Evolutionary conservation across 1,140 invertebrate genomes (phyloP).

Genomic region (Drosophila novamexicana): DNA sequence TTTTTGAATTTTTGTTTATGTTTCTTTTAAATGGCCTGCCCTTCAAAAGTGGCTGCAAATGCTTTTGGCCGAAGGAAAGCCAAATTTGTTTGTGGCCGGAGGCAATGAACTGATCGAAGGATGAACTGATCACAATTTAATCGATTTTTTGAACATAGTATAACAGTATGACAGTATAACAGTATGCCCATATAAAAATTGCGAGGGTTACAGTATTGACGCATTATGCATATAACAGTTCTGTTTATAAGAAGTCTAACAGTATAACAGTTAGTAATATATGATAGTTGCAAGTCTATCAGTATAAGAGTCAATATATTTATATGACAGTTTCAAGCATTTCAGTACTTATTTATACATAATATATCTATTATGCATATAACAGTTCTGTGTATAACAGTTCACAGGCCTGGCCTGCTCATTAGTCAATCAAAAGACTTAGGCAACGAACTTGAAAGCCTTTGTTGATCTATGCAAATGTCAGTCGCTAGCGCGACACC

Average conservation of each 20-base stretch:
- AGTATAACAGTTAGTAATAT: no score
- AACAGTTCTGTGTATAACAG: slow-evolving; percentile 13
- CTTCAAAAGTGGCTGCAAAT: slow-evolving; percentile 30
- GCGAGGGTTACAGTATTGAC: no score
- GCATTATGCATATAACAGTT: not conserved
- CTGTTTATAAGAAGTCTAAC: not conserved
- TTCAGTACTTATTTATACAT: not conserved
- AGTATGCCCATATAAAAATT: not conserved
- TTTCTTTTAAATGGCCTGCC: slow-evolving; percentile 23
- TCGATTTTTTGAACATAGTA: not conserved
- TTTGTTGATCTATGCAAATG: slow-evolving; percentile 66
- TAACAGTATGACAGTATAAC: not conserved
- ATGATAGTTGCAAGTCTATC: no score
- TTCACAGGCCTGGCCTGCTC: slow-evolving; percentile 16
- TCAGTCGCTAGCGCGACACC: slow-evolving; percentile 50
- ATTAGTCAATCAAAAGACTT: slow-evolving; percentile 54
- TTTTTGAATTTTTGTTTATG: slow-evolving; percentile 5
- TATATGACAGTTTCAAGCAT: no score
- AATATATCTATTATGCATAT: not conserved
- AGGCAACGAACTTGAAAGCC: slow-evolving; percentile 49
- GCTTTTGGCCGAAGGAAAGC: slow-evolving; percentile 31
- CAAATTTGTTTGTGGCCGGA: slow-evolving; percentile 9
- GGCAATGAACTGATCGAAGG: slow-evolving; percentile 41
- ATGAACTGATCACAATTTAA: slow-evolving; percentile 12
- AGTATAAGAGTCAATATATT: no score